Percentiles rank a stretch among this genome's conserved stretches.
These are phyloP conservation scores for Diplazon laetatorius DNA, from an alignment of 2,888 invertebrate genomes.

Conservation along the genomic window DNA sequence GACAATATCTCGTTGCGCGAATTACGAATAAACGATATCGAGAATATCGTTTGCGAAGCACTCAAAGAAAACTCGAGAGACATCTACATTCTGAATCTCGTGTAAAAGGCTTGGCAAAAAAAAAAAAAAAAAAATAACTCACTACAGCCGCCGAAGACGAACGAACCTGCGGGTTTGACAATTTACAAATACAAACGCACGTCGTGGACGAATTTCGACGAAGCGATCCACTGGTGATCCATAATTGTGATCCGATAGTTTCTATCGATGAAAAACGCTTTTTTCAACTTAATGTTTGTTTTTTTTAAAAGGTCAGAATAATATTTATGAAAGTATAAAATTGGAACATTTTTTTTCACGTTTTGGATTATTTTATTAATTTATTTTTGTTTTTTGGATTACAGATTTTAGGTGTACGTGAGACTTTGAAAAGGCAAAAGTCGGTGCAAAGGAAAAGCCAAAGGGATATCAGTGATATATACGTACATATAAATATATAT, in stretches of 20 bases:
- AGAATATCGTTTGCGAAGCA: constrained; percentile 32
- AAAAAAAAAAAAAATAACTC: too few species aligned
- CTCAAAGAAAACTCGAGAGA: constrained; percentile 31
- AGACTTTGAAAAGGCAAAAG: constrained; percentile 55
- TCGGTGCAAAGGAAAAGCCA: constrained; percentile 69
- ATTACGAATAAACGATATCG: constrained; percentile 13
- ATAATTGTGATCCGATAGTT: constrained; percentile 59
- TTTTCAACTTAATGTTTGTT: too few species aligned
- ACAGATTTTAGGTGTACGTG: constrained; percentile 66
- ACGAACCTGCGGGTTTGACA: constrained; percentile 3
- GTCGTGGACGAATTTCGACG: constrained; percentile 51
- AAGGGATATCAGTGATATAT: constrained; percentile 73
- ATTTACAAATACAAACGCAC: constrained; percentile 22
- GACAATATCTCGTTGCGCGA: constrained; percentile 21
- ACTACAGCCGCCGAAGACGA: constrained; percentile 1
- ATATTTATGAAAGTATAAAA: background rate
- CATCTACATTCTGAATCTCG: constrained; percentile 20
- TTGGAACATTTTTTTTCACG: too few species aligned
- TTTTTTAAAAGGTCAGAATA: constrained; percentile 66
- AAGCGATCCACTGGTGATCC: constrained; percentile 62
- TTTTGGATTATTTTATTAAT: background rate
- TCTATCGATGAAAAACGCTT: constrained; percentile 52
- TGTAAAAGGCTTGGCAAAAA: too few species aligned
- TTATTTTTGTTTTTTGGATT: constrained; percentile 41
- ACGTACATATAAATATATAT: constrained; percentile 62